These are phyloP conservation scores for Lochmaea crataegi DNA, from an alignment of 2,888 invertebrate genomes.

Conservation along the genomic window DNA sequence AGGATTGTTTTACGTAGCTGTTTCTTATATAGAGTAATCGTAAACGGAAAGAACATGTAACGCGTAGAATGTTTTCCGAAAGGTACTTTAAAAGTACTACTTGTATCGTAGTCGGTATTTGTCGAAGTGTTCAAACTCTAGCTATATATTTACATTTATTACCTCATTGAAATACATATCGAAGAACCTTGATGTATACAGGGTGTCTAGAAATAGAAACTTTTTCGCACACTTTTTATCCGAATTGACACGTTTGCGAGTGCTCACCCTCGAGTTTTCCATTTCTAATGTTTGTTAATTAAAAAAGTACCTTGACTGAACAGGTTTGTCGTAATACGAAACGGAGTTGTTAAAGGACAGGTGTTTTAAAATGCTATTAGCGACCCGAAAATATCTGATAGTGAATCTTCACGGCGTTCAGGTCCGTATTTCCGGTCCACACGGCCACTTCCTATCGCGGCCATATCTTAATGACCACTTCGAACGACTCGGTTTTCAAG, in stretches of 20 bases:
- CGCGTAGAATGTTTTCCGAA: constrained; percentile 6
- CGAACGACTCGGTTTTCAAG: constrained; percentile 54
- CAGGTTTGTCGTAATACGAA: constrained; percentile 34
- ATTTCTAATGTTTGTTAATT: constrained; percentile 24
- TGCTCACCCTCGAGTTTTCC: not conserved
- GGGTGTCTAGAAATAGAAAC: no score
- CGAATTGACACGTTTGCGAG: not conserved
- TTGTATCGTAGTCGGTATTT: constrained; percentile 4
- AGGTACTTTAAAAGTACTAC: constrained; percentile 13
- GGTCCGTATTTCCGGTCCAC: constrained; percentile 57
- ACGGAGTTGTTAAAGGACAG: constrained; percentile 51
- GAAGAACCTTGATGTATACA: no score
- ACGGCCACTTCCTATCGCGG: constrained; percentile 56
- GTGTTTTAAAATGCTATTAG: constrained; percentile 57
- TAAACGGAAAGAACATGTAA: constrained; percentile 22
- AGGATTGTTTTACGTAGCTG: constrained; percentile 17
- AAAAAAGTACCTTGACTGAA: constrained; percentile 38
- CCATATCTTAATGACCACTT: constrained; percentile 57
- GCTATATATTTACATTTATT: constrained; percentile 28
- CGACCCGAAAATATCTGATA: constrained; percentile 55
- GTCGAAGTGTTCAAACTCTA: constrained; percentile 59
- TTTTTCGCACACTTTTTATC: not conserved
- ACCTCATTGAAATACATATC: not conserved
- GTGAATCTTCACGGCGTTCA: constrained; percentile 59
- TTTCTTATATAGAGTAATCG: constrained; percentile 23